These are phyloP conservation scores for Zophobas atratus DNA, from an alignment of 1,140 invertebrate genomes.

Conservation along the genomic window DNA sequence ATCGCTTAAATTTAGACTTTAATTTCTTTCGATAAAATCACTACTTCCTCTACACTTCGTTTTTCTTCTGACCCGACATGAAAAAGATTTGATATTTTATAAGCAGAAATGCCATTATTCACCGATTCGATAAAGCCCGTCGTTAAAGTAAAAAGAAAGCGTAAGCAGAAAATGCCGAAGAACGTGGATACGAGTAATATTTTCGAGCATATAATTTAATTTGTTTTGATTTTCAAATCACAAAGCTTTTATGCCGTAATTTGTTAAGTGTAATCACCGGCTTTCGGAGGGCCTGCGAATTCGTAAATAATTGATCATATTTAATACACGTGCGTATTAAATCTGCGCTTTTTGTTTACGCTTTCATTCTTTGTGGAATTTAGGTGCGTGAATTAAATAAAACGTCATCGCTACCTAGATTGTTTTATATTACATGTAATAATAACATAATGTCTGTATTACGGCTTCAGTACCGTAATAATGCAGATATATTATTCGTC, in stretches of 20 bases:
- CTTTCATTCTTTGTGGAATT: constrained; percentile 1
- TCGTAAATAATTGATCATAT: constrained; percentile 12
- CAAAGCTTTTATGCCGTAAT: constrained; percentile 12
- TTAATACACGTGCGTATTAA: neutral
- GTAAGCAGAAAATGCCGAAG: constrained; percentile 32
- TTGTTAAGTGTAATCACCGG: constrained; percentile 11
- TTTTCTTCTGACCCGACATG: neutral
- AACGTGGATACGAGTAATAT: constrained; percentile 15
- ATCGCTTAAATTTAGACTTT: too few species aligned
- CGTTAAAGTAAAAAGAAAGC: constrained; percentile 27
- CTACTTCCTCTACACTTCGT: too few species aligned
- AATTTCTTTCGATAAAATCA: too few species aligned
- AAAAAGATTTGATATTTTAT: constrained; percentile 29
- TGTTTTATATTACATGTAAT: neutral
- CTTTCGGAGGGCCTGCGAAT: neutral
- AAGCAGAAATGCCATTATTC: constrained; percentile 33
- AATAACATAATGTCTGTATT: neutral
- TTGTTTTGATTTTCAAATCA: constrained; percentile 34
- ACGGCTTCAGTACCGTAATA: too few species aligned
- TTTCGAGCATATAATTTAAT: constrained; percentile 24
- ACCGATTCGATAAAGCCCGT: constrained; percentile 25
- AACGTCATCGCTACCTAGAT: too few species aligned
- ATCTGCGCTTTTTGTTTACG: neutral
- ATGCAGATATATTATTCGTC: too few species aligned
- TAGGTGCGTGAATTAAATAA: too few species aligned